Evolutionary conservation across 2,797 vertebrate genomes (phyloP).

Genomic region (Neosilurus hyrtlii): DNA sequence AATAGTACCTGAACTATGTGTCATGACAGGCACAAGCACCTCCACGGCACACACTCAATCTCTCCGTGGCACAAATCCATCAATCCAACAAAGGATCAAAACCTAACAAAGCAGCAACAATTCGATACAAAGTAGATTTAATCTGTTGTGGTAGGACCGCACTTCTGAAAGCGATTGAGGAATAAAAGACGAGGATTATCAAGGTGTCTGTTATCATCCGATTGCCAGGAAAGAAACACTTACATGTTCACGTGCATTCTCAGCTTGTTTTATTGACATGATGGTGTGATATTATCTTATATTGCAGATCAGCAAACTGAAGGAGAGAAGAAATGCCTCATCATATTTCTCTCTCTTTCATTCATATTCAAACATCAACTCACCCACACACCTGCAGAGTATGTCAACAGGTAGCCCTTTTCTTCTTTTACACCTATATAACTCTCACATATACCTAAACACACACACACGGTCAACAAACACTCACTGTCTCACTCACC

Average conservation of each 20-base stretch:
- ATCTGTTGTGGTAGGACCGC: neutral
- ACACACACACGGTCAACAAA: neutral
- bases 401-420: constrained; percentile 58
- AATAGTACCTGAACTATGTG: constrained; percentile 62
- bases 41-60: constrained; percentile 23
- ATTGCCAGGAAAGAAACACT: constrained; percentile 5
- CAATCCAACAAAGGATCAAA: constrained; percentile 15
- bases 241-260: constrained; percentile 64
- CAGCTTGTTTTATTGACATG: constrained; percentile 12
- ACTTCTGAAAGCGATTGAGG: neutral
- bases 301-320: constrained; percentile 17
- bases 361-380: constrained; percentile 17
- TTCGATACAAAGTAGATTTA: neutral
- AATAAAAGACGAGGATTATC: constrained; percentile 6
- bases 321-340: neutral
- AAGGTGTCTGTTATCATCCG: neutral
- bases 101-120: neutral
- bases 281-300: constrained; percentile 9
- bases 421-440: constrained; percentile 42
- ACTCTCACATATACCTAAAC: neutral
- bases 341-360: neutral
- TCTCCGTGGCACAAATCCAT: constrained; percentile 10
- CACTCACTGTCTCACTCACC: too few relatives aligned
- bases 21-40: constrained; percentile 52
- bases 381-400: constrained; percentile 48